Evolutionary conservation across 2,797 vertebrate genomes (phyloP).

Genomic region (Gobionotothen gibberifrons): DNA sequence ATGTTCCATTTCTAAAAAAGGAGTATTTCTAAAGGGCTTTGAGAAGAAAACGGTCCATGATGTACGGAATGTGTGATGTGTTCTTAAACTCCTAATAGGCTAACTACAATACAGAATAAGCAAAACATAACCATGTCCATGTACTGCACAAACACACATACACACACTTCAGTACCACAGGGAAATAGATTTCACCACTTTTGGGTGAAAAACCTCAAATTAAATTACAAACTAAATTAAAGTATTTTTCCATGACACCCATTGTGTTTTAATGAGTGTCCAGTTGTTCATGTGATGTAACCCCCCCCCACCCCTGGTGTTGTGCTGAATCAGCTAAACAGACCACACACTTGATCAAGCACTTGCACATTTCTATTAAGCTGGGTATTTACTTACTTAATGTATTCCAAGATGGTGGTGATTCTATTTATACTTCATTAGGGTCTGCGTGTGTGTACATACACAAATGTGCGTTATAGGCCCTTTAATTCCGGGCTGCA

Average conservation of each 20-base stretch:
- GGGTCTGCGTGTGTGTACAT: neutral
- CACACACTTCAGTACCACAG: neutral
- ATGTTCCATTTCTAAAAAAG: conserved; percentile 10
- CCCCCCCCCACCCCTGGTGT: too few relatives aligned
- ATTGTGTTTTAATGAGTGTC: neutral
- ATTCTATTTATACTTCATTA: neutral
- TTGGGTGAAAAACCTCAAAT: neutral
- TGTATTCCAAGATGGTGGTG: neutral
- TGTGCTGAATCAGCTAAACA: neutral
- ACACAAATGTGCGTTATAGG: neutral
- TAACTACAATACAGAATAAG: neutral
- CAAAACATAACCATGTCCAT: conserved; percentile 4
- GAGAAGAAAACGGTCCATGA: conserved; percentile 2
- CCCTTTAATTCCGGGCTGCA: conserved; percentile 1
- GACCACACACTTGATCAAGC: too few relatives aligned
- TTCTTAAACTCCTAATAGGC: neutral
- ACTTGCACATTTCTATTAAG: neutral
- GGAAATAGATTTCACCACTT: neutral
- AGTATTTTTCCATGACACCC: neutral
- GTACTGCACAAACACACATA: neutral
- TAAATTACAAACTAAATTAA: too few relatives aligned
- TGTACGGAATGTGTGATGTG: neutral
- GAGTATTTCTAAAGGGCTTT: neutral
- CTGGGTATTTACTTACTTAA: neutral
- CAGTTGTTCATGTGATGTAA: conserved; percentile 6